phyloP scores from a whole-genome alignment of 2,113 vertebrate genomes.

The human region DNA sequence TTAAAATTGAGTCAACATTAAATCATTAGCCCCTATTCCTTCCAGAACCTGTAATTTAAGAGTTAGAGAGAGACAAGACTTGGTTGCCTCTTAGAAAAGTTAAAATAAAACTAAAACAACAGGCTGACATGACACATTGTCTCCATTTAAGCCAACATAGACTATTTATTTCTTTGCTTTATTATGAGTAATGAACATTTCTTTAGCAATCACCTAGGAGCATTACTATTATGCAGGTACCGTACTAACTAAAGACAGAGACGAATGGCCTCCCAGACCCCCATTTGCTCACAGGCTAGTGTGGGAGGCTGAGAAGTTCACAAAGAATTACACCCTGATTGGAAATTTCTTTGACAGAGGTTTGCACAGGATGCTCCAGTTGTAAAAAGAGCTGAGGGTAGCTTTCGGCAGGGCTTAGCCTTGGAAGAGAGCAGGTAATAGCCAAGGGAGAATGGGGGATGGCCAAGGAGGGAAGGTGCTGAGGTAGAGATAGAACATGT shows the following conservation, averaged over 20 bases:
- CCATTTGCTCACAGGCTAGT: background rate
- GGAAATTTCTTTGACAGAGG: background rate
- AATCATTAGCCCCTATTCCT: constrained; percentile 50
- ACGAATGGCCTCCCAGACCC: background rate
- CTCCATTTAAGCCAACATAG: background rate
- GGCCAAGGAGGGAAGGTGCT: background rate
- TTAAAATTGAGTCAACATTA: constrained; percentile 59
- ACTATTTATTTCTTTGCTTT: constrained; percentile 57
- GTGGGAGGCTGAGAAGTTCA: background rate
- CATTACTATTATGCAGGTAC: background rate
- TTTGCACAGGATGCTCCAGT: background rate
- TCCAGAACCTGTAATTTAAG: constrained; percentile 55
- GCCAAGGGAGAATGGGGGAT: background rate
- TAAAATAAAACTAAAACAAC: constrained; percentile 64
- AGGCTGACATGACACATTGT: constrained; percentile 14
- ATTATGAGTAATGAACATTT: background rate
- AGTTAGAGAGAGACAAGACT: constrained; percentile 41
- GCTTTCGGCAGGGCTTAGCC: background rate
- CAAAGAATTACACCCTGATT: background rate
- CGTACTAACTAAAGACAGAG: background rate
- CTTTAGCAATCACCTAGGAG: constrained; percentile 27
- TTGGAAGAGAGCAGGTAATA: background rate
- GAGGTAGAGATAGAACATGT: background rate
- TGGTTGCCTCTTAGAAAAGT: constrained; percentile 49
- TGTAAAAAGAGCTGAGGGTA: background rate